phyloP scores from a whole-genome alignment of 1,140 invertebrate genomes.

The Drosophila athabasca region DNA sequence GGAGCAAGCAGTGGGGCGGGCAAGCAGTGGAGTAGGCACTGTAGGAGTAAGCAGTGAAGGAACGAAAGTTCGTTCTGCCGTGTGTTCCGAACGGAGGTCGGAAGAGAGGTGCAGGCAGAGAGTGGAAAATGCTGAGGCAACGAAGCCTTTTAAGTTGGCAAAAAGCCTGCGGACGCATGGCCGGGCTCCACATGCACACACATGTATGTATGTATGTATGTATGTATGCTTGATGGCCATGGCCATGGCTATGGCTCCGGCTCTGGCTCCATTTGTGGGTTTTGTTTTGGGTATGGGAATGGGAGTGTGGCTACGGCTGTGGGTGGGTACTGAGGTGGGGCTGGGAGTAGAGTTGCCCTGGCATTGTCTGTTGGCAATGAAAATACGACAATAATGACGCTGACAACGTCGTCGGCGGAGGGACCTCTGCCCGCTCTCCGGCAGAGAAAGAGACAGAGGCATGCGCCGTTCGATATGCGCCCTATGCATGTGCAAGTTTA shows the following conservation, averaged over 20 bases:
- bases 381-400: constrained; percentile 70
- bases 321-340: constrained; percentile 12
- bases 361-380: constrained; percentile 82
- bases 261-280: constrained; percentile 35
- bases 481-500: constrained; percentile 15
- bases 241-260: not conserved
- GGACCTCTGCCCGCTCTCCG: constrained; percentile 18
- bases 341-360: constrained; percentile 62
- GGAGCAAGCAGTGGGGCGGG: constrained; percentile 39
- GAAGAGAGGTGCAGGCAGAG: constrained; percentile 1
- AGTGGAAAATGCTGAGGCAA: constrained; percentile 56
- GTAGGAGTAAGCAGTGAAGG: constrained; percentile 10
- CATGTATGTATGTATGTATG: constrained; percentile 1
- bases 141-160: constrained; percentile 75
- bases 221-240: constrained; percentile 5
- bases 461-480: constrained; percentile 59
- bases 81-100: not conserved
- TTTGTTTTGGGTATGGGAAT: too few species aligned
- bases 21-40: constrained; percentile 29
- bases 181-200: constrained; percentile 16
- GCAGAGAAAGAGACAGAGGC: constrained; percentile 36
- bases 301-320: constrained; percentile 16
- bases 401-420: constrained; percentile 11
- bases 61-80: constrained; percentile 18
- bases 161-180: constrained; percentile 52